Evolutionary conservation across 2,888 invertebrate species (phyloP), one percentile per base, ranked within the genome.

Genomic region (Drosophila recens): DNA sequence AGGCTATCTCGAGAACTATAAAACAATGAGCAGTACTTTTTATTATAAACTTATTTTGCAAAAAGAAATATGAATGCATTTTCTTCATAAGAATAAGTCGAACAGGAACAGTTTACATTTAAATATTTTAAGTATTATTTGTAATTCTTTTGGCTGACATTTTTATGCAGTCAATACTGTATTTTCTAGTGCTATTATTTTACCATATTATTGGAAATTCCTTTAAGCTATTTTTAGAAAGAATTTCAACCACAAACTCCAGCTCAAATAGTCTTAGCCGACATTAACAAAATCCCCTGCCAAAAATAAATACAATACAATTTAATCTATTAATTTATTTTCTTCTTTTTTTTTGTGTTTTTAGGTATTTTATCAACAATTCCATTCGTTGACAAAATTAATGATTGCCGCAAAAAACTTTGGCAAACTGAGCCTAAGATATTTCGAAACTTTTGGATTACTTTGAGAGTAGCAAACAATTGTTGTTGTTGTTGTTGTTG

Each of bases 401-500:
- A 83, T 83, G 89, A 87, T 87, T 70, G 72, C 63, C 27, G 64
- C 63, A 46, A 48, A 57, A 88, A 88, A 80, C 56, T 86, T 77
- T 68, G 11, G 58, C 45, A 40, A 67, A 52, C 36, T 67, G 63
- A 49, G 67, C 76, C 83, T 56, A 69, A 67, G 72, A 74, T 66
- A 67, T 69, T 59, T 17, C 23, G 27, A 13, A 62, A 74, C 56
- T 74, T 74, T 76, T 62, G 63, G 61, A 53, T 70, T 62, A 58
- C 53, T 58, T 76, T 63, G 36, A 57, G 53, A 30, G 52, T 15
- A 17, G 45, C 64, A 46, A 56, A 46, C 57, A 66, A 51, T 66
- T 67, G 54, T 33, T 52, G 63, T 65, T 76, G 56, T 34, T 52
- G 59, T 65, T 76, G 56, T 34, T 52, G 59, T 59, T 17, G 17